Percentiles rank a stretch among this genome's conserved stretches.
These are phyloP conservation scores for Percopsis omiscomaycus DNA, from an alignment of 2,797 vertebrate genomes.

Conservation along the genomic window DNA sequence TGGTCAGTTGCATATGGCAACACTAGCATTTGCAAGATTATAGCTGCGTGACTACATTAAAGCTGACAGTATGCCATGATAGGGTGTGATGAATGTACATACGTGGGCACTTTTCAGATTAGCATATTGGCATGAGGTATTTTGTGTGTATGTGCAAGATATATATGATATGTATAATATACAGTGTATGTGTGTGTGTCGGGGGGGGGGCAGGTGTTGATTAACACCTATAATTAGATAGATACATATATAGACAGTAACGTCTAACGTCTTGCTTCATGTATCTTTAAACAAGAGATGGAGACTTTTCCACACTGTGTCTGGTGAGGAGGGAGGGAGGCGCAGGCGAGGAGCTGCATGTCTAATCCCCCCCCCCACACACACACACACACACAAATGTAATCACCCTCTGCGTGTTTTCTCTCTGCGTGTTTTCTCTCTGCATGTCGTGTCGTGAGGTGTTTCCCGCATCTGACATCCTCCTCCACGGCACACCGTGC, in stretches of 20 bases:
- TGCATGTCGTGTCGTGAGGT: conserved; percentile 55
- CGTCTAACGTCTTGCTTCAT: conserved; percentile 50
- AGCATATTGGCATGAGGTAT: too few species aligned
- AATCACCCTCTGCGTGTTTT: conserved; percentile 34
- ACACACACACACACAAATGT: conserved; percentile 23
- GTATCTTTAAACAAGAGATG: conserved; percentile 78
- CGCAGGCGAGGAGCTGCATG: conserved; percentile 33
- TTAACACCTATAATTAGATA: background rate
- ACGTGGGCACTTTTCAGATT: conserved; percentile 29
- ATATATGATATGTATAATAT: background rate
- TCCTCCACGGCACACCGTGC: conserved; percentile 49
- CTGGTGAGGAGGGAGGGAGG: conserved; percentile 48
- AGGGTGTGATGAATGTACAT: too few species aligned
- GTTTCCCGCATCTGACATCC: conserved; percentile 64
- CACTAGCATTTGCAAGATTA: too few species aligned
- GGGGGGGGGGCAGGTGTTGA: background rate
- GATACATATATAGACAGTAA: conserved; percentile 17
- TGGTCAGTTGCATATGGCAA: too few species aligned
- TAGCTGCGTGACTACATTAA: too few species aligned
- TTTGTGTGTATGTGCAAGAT: background rate
- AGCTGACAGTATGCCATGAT: too few species aligned
- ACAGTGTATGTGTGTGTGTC: conserved; percentile 4
- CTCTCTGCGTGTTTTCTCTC: conserved; percentile 6
- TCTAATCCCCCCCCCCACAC: conserved; percentile 13
- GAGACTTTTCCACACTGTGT: conserved; percentile 69